Base-by-base conservation (phyloP, 1,140 invertebrate genomes). In the Drosophila miranda region DNA sequence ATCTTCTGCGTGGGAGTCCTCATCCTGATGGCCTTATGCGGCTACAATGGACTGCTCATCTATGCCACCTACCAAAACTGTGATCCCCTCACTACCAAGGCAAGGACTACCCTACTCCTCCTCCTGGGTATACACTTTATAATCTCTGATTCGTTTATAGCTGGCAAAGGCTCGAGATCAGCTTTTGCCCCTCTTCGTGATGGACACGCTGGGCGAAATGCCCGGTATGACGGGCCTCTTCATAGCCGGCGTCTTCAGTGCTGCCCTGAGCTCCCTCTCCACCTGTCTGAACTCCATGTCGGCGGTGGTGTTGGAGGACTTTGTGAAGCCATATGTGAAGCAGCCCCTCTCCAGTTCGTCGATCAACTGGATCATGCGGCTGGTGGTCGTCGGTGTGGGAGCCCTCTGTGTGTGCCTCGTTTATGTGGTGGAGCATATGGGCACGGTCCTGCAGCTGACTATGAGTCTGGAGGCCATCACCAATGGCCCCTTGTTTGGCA, bases 201-300 rank as follows among this genome's bases (percentile, higher is more conserved):
- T 95, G 94, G 93, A 95, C 55, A 92, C 93, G 30, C 67, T 95
- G 21, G 91, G 94, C 3, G 91, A 93, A 34, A 66, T 93, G 41
- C 92, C 92, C 0, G 94, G 94, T 7, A 75, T 95, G 54, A 93
- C 94, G 0, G 95, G 95, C 13, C 84, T 95, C 2, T 95, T 95
- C 67, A 93, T 95, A 1, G 94, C 95, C 6, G 94, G 94, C 55
- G 92, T 95, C 7, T 95, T 95, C 61, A 94, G 94, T 72, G 95
- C 94, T 8, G 94, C 94, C 13, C 78, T 95, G 1, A 95, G 94
- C 91, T 94, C 96, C 0, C 92, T 97, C 2, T 96, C 95, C 2
- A 96, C 95, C 23, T 95, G 95, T 34, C 91, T 97, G 2, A 97
- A 97, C 79, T 95, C 95, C 42, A 92, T 97, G 91, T 94, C 96